These are phyloP conservation scores for Empis stercorea DNA, from an alignment of 2,888 invertebrate genomes.

Conservation along the genomic window DNA sequence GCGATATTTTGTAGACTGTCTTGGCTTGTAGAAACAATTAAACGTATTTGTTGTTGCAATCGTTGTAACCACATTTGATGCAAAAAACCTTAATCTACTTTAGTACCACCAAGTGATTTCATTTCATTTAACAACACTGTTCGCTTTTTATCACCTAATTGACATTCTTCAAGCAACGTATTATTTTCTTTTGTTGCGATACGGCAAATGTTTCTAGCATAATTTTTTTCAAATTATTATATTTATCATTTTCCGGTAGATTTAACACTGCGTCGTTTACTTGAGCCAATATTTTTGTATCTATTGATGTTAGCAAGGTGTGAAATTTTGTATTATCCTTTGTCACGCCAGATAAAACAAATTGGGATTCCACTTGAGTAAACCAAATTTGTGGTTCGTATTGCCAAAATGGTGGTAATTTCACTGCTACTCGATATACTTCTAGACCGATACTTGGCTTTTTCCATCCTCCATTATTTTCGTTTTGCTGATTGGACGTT, in stretches of 20 bases:
- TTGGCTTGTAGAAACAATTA: background rate
- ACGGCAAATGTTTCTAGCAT: conserved; percentile 15
- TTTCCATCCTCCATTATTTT: too few species aligned
- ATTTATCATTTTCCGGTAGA: conserved; percentile 11
- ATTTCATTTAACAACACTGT: conserved; percentile 18
- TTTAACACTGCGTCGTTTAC: conserved; percentile 16
- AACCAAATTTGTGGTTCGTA: conserved; percentile 16
- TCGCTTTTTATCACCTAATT: conserved; percentile 17
- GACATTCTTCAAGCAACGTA: conserved; percentile 14
- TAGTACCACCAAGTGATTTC: conserved; percentile 14
- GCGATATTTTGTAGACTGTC: too few species aligned
- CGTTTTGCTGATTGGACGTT: too few species aligned
- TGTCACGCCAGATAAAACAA: conserved; percentile 12
- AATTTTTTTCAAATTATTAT: conserved; percentile 13
- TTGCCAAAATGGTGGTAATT: conserved; percentile 8
- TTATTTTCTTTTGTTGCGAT: conserved; percentile 14
- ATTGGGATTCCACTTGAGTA: conserved; percentile 17
- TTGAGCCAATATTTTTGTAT: conserved; percentile 15
- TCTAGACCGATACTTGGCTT: too few species aligned
- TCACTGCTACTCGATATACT: background rate
- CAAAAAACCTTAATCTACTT: too few species aligned
- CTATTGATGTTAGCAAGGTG: conserved; percentile 17
- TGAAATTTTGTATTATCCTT: conserved; percentile 17
- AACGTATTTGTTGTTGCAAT: background rate
- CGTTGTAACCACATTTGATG: background rate